phyloP scores from a whole-genome alignment of 2,113 vertebrate genomes.

The Scomber scombrus region DNA sequence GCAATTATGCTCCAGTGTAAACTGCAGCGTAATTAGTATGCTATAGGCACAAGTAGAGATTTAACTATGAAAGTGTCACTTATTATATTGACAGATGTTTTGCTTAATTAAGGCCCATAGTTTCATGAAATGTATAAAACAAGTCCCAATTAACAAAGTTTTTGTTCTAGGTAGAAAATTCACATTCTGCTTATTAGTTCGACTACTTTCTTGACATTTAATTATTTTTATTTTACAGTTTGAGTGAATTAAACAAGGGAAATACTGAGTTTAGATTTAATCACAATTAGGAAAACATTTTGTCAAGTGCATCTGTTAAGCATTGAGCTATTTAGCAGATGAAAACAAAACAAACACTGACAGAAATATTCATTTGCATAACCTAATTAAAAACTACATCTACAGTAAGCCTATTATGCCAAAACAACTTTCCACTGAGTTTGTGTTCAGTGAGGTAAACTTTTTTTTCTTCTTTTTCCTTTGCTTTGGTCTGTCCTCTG shows the following conservation, averaged over 20 bases:
- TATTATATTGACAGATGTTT: conserved; percentile 39
- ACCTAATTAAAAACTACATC: conserved; percentile 52
- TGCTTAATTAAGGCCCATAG: not conserved
- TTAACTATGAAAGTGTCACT: conserved; percentile 1
- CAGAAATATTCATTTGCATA: conserved; percentile 44
- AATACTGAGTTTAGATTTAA: conserved; percentile 12
- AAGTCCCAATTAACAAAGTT: conserved; percentile 9
- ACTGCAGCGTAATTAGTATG: conserved; percentile 38
- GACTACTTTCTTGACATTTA: not conserved
- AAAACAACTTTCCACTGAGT: conserved; percentile 1
- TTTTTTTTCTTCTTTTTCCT: not conserved
- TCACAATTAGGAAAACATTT: not conserved
- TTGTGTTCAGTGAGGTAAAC: conserved; percentile 8
- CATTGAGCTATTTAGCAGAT: conserved; percentile 22
- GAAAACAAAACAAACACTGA: conserved; percentile 11
- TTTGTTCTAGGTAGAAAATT: not conserved
- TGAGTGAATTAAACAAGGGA: not conserved
- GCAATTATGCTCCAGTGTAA: conserved; percentile 20
- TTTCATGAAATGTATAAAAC: conserved; percentile 19
- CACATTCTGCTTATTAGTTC: not conserved
- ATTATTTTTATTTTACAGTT: conserved; percentile 21
- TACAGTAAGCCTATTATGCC: conserved; percentile 26
- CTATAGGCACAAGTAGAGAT: conserved; percentile 3
- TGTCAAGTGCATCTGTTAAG: conserved; percentile 34
- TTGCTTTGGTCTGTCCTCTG: conserved; percentile 5